A percentile compares a stretch with the other conserved stretches of the same genome.
These are phyloP conservation scores for Malacoraja senta DNA, from an alignment of 2,797 vertebrate genomes.

Conservation along the genomic window DNA sequence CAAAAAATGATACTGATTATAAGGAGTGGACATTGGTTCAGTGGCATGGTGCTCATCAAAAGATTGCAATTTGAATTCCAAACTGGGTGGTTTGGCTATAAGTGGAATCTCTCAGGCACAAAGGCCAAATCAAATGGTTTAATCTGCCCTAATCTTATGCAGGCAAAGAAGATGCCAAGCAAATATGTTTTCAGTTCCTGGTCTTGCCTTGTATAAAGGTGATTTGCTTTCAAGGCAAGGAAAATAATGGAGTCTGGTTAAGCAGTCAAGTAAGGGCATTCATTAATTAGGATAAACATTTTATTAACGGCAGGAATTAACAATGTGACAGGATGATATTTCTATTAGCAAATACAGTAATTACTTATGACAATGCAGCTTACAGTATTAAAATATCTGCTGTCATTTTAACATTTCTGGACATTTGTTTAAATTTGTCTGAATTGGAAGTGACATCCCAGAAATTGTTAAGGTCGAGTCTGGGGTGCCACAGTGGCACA, in stretches of 20 bases:
- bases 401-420: background rate
- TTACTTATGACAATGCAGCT: slow-evolving; percentile 23
- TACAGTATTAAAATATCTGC: slow-evolving; percentile 18
- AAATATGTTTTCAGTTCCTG: background rate
- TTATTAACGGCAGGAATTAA: background rate
- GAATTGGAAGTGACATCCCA: background rate
- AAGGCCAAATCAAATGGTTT: background rate
- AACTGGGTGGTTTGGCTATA: background rate
- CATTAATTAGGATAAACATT: background rate
- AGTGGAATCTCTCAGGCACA: too few species aligned
- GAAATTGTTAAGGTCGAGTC: background rate
- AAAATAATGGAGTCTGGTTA: background rate
- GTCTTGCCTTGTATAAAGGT: too few species aligned
- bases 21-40: background rate
- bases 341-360: slow-evolving; percentile 21
- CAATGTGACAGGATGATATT: background rate
- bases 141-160: background rate
- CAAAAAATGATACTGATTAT: background rate
- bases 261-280: background rate
- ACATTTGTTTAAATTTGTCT: background rate
- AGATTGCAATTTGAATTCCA: background rate
- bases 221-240: background rate
- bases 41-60: background rate
- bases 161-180: background rate
- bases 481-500: too few species aligned